phyloP scores from a whole-genome alignment of 2,797 vertebrate species.

The Rachycentron canadum region DNA sequence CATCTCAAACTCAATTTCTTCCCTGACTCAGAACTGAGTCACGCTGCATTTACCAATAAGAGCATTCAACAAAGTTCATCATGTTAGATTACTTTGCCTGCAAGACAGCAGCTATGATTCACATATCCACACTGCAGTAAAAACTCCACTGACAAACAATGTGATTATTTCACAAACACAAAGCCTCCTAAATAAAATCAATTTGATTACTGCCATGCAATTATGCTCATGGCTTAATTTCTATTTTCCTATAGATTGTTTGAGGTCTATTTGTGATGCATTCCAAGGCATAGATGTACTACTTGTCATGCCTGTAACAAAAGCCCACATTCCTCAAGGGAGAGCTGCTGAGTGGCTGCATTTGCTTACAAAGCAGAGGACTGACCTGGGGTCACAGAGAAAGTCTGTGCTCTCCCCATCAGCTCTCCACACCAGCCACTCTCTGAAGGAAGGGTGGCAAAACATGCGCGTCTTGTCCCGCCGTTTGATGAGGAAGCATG shows the following conservation, averaged over 20 bases:
- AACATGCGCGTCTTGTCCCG: conserved; percentile 99
- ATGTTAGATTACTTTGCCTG: conserved; percentile 24
- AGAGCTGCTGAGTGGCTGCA: conserved; percentile 33
- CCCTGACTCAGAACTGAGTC: conserved; percentile 40
- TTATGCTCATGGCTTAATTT: conserved; percentile 6
- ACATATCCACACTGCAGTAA: conserved; percentile 4
- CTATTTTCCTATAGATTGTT: conserved; percentile 3
- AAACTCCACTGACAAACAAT: conserved; percentile 24
- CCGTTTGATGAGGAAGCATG: conserved; percentile 93
- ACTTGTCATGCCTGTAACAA: conserved; percentile 15
- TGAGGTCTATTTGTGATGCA: conserved; percentile 21
- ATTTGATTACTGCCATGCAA: not conserved
- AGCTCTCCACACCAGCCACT: conserved; percentile 97
- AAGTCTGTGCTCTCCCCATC: conserved; percentile 96
- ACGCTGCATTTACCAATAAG: conserved; percentile 36
- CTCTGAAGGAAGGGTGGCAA: conserved; percentile 98
- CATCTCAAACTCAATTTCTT: conserved; percentile 47
- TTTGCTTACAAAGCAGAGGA: conserved; percentile 25
- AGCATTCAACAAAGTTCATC: conserved; percentile 24
- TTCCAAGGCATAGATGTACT: conserved; percentile 2
- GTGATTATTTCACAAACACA: conserved; percentile 17
- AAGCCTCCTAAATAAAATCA: not conserved
- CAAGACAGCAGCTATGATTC: conserved; percentile 24
- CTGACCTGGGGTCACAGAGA: conserved; percentile 96
- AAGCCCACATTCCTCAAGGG: conserved; percentile 20